Base-by-base conservation (phyloP, 1,140 invertebrate genomes). In the Geopemphigus sp. region DNA sequence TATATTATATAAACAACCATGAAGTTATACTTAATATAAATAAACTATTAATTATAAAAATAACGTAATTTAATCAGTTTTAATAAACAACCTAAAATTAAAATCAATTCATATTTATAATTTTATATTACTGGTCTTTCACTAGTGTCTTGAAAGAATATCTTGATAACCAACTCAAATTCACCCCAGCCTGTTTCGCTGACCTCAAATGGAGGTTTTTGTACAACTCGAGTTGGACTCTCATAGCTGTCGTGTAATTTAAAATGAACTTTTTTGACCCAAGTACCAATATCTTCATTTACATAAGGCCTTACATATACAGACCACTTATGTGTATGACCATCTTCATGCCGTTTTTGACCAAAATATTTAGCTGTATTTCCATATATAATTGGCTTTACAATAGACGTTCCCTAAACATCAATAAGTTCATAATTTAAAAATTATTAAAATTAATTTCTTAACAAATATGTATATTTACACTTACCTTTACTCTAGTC, bases 131-230 rank as follows among this genome's bases (percentile, higher is more conserved):
- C 96, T 47, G 94, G 93, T 87, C 94, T 88, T 87, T 98, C 98
- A 85, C 96, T 97, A 10, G 95, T 93, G 89, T 99, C 98, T 84
- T 95, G 91, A 84, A 99, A 99, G 86, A 96, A 97, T 80, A 99
- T 95, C 86, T 99, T 98, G 26, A 99, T 98, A 39, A 96, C 93
- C 83, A 99, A 94, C 87, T 99, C 98, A 87, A 99, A 99, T 87
- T 99, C 98, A 83, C 98, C 98, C 98, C 98, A 99, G 2, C 98
- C 98, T 72, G 98, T 99, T 87, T 99, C 98, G 0, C 93, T 96
- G 0, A 99, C 90, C 88, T 99, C 96, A 85, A 98, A 99, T 0
- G 98, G 98, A 5, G 96, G 96, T 85, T 97, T 96, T 0, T 92
- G 93, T 0, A 98, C 88, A 82, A 98, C 92, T 84, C 97, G 88